A percentile compares a stretch with the other conserved stretches of the same genome.
Conservation (phyloP, 2,113 vertebrate species). For the Pollimyrus isidori region DNA sequence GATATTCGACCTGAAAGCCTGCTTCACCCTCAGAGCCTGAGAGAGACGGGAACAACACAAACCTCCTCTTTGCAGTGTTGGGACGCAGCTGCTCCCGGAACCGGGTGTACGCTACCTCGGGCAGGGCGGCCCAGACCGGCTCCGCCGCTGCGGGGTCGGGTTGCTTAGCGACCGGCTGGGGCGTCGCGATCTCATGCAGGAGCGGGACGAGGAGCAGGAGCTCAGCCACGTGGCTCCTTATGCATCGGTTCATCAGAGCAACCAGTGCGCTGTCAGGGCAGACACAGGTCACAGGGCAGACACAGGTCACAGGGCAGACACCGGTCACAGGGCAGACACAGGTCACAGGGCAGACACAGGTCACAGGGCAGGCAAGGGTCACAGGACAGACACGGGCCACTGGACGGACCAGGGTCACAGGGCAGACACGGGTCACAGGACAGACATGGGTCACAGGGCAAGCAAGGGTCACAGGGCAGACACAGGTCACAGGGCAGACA, state of each 20-base stretch:
- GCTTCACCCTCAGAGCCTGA: neutral
- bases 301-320: too few relatives aligned
- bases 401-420: too few relatives aligned
- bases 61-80: slow-evolving; percentile 37
- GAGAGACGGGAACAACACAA: neutral
- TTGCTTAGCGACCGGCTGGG: neutral
- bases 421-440: too few relatives aligned
- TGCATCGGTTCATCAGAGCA: slow-evolving; percentile 46
- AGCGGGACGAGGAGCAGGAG: slow-evolving; percentile 52
- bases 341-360: too few relatives aligned
- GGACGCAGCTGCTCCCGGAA: slow-evolving; percentile 34
- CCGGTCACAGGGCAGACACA: too few relatives aligned
- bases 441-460: too few relatives aligned
- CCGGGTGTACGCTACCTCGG: accelerated
- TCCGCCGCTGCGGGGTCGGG: slow-evolving; percentile 35
- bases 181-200: slow-evolving; percentile 38
- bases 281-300: neutral
- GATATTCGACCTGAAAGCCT: neutral
- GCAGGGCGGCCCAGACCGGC: slow-evolving; percentile 41
- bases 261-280: slow-evolving; percentile 34
- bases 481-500: too few relatives aligned
- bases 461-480: too few relatives aligned
- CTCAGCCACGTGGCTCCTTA: slow-evolving; percentile 20
- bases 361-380: too few relatives aligned
- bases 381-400: too few relatives aligned